phyloP scores from a whole-genome alignment of 1,140 invertebrate genomes.

The Hirudo medicinalis region DNA sequence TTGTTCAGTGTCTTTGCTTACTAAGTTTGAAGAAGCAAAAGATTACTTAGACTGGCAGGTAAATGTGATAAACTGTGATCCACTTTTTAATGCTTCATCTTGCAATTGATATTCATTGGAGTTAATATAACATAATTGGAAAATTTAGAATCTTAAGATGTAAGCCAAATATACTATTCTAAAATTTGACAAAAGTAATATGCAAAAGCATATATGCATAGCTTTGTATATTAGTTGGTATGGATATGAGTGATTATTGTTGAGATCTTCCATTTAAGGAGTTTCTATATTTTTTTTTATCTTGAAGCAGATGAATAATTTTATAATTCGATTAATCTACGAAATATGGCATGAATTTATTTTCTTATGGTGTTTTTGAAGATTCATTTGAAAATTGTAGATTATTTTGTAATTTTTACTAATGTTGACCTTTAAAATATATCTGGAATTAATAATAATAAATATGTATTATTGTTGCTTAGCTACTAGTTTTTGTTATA shows the following conservation, averaged over 20 bases:
- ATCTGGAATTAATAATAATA: neutral
- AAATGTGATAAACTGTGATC: conserved; percentile 1
- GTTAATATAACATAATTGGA: no score
- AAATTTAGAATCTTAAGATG: no score
- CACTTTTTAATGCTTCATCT: no score
- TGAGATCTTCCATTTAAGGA: no score
- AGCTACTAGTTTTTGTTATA: conserved; percentile 24
- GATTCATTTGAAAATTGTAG: neutral
- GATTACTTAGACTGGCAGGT: conserved; percentile 92
- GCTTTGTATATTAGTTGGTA: no score
- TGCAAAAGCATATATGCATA: no score
- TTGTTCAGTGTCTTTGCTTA: conserved; percentile 86
- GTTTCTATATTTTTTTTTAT: no score
- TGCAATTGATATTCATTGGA: no score
- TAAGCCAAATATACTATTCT: no score
- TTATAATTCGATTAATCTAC: neutral
- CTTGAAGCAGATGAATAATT: neutral
- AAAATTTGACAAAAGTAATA: no score
- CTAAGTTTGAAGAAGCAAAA: conserved; percentile 83
- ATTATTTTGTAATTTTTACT: neutral
- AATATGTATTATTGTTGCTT: neutral
- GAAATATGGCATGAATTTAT: neutral
- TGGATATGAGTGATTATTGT: no score
- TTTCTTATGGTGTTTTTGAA: neutral
- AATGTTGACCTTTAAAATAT: neutral